phyloP scores from a whole-genome alignment of 1,140 invertebrate species.

The Cydia fagiglandana region DNA sequence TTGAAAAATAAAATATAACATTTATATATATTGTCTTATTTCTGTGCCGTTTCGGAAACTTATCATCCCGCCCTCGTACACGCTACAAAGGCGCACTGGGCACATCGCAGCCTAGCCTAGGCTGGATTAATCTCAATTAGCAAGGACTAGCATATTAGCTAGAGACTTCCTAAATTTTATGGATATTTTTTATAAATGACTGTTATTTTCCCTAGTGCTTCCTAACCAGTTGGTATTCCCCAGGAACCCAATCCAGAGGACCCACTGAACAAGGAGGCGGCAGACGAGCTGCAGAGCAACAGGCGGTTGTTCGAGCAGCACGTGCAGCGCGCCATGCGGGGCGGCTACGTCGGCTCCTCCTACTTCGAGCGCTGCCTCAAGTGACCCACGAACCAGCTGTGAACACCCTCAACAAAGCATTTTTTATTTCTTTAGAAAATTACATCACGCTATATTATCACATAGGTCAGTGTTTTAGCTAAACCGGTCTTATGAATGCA shows the following conservation, averaged over 20 bases:
- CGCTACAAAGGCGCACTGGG: no score
- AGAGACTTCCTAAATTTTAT: no score
- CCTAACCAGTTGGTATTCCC: conserved; percentile 36
- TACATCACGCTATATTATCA: conserved; percentile 30
- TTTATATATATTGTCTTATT: no score
- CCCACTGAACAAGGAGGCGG: conserved; percentile 99
- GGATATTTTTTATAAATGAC: no score
- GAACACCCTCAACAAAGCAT: conserved; percentile 71
- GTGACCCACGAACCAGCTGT: conserved; percentile 82
- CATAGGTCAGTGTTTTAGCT: conserved; percentile 19
- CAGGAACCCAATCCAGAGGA: conserved; percentile 99
- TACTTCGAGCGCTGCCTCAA: conserved; percentile 98
- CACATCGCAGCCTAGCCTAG: no score
- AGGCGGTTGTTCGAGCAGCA: conserved; percentile 97
- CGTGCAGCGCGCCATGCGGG: conserved; percentile 96
- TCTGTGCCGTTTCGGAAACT: no score
- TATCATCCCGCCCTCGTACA: no score
- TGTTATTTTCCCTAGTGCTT: not conserved
- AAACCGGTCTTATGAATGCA: not conserved
- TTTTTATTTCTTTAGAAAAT: conserved; percentile 56
- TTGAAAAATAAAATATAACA: no score
- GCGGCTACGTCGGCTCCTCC: conserved; percentile 94
- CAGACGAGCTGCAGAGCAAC: conserved; percentile 97
- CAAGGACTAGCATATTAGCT: no score
- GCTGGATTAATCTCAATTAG: no score